A percentile compares a stretch with the other conserved stretches of the same genome.
phyloP scores from a whole-genome alignment of 30 jellyfish, hydroid and myxozoan species.

The Aurelia aurita complex sp. Pacific region DNA sequence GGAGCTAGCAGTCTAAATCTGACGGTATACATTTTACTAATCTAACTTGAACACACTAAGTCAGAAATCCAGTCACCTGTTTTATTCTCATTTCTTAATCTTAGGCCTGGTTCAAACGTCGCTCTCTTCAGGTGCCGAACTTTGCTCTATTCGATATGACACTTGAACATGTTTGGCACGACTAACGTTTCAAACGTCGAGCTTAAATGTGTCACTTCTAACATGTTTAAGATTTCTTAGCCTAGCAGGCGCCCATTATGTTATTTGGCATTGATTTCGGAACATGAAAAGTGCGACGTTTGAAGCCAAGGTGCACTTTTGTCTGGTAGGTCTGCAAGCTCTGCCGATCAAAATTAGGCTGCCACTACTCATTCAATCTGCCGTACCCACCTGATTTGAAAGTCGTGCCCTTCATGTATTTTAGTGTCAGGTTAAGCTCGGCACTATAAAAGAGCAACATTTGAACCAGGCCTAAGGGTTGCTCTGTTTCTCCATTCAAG shows the following conservation, averaged over 20 bases:
- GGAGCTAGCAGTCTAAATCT: too few relatives aligned
- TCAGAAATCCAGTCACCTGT: too few relatives aligned
- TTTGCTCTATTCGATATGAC: neutral
- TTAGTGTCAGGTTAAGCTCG: neutral
- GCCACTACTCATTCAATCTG: neutral
- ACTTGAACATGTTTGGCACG: neutral
- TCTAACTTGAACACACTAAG: too few relatives aligned
- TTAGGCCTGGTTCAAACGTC: conserved; percentile 1
- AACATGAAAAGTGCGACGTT: neutral
- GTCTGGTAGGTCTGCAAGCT: neutral
- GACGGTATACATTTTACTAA: too few relatives aligned
- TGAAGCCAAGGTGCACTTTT: neutral
- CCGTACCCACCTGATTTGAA: neutral
- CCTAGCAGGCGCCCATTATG: neutral
- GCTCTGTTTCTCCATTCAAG: conserved; percentile 51
- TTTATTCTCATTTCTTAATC: neutral
- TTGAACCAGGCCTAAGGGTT: conserved; percentile 6
- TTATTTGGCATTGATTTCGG: neutral
- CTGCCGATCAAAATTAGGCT: neutral
- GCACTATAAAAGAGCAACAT: neutral
- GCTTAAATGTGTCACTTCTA: neutral
- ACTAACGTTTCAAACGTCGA: neutral
- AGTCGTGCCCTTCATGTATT: neutral
- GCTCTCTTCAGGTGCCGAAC: conserved; percentile 10
- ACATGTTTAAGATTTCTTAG: too few relatives aligned